A percentile compares a stretch with the other conserved stretches of the same genome.
Conservation (phyloP, 2,113 vertebrate genomes). For the Halcyon malimbica region DNA sequence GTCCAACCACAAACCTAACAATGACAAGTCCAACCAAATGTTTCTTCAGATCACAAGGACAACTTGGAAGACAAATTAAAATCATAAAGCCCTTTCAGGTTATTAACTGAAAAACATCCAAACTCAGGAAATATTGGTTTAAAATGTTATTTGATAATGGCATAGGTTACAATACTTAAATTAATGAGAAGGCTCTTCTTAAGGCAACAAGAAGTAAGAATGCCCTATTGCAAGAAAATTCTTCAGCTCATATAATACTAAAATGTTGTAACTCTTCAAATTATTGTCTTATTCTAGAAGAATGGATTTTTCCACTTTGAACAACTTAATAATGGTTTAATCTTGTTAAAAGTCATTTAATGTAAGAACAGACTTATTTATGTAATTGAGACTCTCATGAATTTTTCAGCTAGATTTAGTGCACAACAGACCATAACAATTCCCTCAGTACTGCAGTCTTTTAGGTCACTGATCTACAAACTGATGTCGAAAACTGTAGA, state of each 20-base stretch:
- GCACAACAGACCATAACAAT: neutral
- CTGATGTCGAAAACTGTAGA: neutral
- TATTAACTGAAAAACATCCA: neutral
- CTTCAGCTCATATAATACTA: neutral
- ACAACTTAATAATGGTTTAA: neutral
- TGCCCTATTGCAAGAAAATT: neutral
- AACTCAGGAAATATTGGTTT: neutral
- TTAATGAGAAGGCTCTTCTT: neutral
- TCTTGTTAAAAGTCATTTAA: conserved; percentile 13
- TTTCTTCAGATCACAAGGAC: neutral
- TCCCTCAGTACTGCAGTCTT: neutral
- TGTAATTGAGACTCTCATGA: conserved; percentile 2
- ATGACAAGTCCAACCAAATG: neutral
- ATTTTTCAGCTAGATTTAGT: conserved; percentile 43
- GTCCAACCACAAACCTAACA: neutral
- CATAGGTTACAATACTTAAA: neutral
- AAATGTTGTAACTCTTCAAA: neutral
- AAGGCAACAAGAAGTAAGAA: neutral
- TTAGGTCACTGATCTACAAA: conserved; percentile 13
- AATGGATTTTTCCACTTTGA: neutral
- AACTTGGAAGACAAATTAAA: neutral
- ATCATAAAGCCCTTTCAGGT: neutral
- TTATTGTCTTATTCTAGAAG: neutral
- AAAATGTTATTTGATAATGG: neutral
- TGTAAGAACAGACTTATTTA: neutral